Evolutionary conservation across 2,113 vertebrate genomes (phyloP).

Genomic region (Hydrochoerus hydrochaeris): DNA sequence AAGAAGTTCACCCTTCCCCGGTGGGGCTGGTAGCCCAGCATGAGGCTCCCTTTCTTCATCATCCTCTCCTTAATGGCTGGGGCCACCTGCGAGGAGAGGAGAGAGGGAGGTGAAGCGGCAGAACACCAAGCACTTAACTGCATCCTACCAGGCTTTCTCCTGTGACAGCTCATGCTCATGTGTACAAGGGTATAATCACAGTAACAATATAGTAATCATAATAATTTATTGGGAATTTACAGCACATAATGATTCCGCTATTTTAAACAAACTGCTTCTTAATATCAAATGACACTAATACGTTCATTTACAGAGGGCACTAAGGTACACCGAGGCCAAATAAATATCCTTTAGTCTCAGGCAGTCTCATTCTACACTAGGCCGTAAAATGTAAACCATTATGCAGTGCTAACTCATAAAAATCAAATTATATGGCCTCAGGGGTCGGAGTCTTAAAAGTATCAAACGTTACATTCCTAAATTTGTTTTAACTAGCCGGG

Average conservation of each 20-base stretch:
- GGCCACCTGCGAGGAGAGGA: slow-evolving; percentile 87
- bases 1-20: slow-evolving; percentile 91
- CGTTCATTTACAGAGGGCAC: background rate
- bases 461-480: background rate
- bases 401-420: background rate
- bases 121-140: accelerated
- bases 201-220: too few species aligned
- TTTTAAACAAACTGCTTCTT: background rate
- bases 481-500: background rate
- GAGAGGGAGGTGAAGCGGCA: background rate
- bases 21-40: slow-evolving; percentile 92
- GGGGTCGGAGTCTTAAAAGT: background rate
- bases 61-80: slow-evolving; percentile 91
- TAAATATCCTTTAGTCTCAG: background rate
- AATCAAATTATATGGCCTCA: background rate
- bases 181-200: background rate
- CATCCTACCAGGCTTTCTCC: background rate
- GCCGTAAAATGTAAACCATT: background rate
- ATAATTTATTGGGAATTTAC: background rate
- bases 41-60: slow-evolving; percentile 92
- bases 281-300: background rate
- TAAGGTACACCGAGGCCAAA: background rate
- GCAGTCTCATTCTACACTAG: background rate
- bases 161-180: too few species aligned
- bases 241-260: background rate